These are phyloP conservation scores for Caenorhabditis afra DNA, from an alignment of 2,888 invertebrate species.

Conservation along the genomic window DNA sequence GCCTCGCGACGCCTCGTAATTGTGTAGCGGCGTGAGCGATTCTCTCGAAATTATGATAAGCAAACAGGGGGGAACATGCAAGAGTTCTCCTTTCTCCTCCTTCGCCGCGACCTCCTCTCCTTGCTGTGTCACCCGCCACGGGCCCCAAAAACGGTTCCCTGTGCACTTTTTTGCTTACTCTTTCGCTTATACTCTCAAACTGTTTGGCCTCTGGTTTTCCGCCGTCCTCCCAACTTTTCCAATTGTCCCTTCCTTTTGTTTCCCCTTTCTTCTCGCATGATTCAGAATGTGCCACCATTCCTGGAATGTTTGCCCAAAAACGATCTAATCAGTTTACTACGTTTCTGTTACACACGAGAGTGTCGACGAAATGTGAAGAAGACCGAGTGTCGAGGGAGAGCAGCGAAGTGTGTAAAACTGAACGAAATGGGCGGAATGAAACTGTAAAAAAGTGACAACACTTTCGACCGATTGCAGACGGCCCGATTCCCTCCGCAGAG, in stretches of 20 bases:
- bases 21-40: slow-evolving; percentile 62
- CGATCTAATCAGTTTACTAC: slow-evolving; percentile 54
- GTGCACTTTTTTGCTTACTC: slow-evolving; percentile 42
- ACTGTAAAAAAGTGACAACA: too few species aligned
- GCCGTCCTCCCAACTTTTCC: neutral
- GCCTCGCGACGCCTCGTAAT: slow-evolving; percentile 56
- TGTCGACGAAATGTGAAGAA: slow-evolving; percentile 35
- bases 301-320: slow-evolving; percentile 34
- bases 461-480: too few species aligned
- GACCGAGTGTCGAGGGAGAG: too few species aligned
- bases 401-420: too few species aligned
- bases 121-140: slow-evolving; percentile 16
- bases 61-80: slow-evolving; percentile 58
- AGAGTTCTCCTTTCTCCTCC: slow-evolving; percentile 31
- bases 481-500: too few species aligned
- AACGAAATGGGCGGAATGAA: too few species aligned
- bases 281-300: slow-evolving; percentile 16
- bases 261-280: neutral
- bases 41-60: slow-evolving; percentile 62
- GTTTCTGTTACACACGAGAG: slow-evolving; percentile 16
- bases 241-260: neutral
- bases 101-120: slow-evolving; percentile 15
- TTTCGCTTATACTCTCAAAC: slow-evolving; percentile 27
- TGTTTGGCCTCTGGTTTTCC: slow-evolving; percentile 21
- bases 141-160: slow-evolving; percentile 10